Conservation (phyloP, 2,888 invertebrate species). For the Heliconius ethilla region DNA sequence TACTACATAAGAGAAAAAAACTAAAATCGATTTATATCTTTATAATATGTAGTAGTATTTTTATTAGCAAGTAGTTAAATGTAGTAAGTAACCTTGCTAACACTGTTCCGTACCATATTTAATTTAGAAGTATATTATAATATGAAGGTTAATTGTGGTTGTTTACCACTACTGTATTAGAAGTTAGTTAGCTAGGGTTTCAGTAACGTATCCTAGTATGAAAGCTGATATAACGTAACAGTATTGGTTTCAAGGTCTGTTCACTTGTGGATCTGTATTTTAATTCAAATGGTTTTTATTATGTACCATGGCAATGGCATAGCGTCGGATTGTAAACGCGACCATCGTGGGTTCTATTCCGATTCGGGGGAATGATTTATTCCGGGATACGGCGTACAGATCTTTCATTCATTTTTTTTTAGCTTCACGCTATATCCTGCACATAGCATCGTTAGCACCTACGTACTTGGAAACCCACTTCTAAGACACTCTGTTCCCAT, state of each 20-base stretch:
- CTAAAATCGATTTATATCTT: too few relatives aligned
- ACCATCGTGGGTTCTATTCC: not conserved
- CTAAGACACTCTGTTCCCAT: too few relatives aligned
- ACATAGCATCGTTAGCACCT: too few relatives aligned
- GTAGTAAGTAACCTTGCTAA: not conserved
- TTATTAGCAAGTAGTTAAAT: too few relatives aligned
- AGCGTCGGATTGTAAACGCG: not conserved
- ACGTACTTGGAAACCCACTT: too few relatives aligned
- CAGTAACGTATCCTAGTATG: conserved; percentile 3
- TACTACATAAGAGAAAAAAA: too few relatives aligned
- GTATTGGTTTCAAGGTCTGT: conserved; percentile 7
- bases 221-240: not conserved
- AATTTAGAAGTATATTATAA: not conserved
- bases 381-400: too few relatives aligned
- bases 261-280: not conserved
- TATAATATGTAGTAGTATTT: too few relatives aligned
- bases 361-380: not conserved
- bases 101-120: not conserved
- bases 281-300: not conserved
- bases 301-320: not conserved
- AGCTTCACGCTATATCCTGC: too few relatives aligned
- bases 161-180: conserved; percentile 1
- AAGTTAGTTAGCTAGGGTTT: not conserved
- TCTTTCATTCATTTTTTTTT: too few relatives aligned
- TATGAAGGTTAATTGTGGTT: conserved; percentile 15